Base-by-base conservation (phyloP, 30 jellyfish, hydroid and myxozoan genomes). In the Turritopsis dohrnii region DNA sequence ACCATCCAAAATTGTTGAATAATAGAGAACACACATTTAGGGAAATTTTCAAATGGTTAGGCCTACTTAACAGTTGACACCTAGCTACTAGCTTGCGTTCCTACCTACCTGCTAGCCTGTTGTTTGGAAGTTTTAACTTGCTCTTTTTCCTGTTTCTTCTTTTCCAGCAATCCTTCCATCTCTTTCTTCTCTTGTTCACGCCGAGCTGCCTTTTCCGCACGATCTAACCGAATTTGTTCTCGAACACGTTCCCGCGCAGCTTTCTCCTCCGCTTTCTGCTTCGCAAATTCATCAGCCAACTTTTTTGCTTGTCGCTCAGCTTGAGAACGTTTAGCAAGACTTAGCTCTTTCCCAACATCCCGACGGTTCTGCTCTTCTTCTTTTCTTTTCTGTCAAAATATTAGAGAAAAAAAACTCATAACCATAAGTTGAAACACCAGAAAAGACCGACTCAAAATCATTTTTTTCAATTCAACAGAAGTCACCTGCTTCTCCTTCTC, bases 161-260 rank as follows among this genome's bases (percentile, higher is more conserved):
- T 71, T 26, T 65, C 28, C 28, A 60, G 7, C n/a, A 86, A 29
- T 9, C 22, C 73, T 27, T 84, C 88, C 53, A 53, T 53, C 16
- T 41, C 79, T 80, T 80, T 80, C 54, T 88, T 86, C 72, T 88
- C 94, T 18, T 73, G 28, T 75, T 86, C 89, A 79, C 54, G 88
- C 52, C 73, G 89, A 22, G 93, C 96, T 8, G 84, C 86, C 73
- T 88, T 88, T 52, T 88, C 96, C 27, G 93, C 96, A 76, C 81
- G 88, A 83, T 93, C 96, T 72, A 72, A 84, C 69, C 71, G 85
- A 29, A 93, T 72, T 54, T 88, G 94, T 79, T 72, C 74, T 41
- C 88, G 52, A 17, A 93, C 90, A 16, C 84, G 89, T 82, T 93
- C 96, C 54, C 90, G 87, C 18, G 96, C 98, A 1, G 94, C 96